These are phyloP conservation scores for Pogonognathellus flavescens DNA, from an alignment of 1,140 invertebrate genomes.

Conservation along the genomic window DNA sequence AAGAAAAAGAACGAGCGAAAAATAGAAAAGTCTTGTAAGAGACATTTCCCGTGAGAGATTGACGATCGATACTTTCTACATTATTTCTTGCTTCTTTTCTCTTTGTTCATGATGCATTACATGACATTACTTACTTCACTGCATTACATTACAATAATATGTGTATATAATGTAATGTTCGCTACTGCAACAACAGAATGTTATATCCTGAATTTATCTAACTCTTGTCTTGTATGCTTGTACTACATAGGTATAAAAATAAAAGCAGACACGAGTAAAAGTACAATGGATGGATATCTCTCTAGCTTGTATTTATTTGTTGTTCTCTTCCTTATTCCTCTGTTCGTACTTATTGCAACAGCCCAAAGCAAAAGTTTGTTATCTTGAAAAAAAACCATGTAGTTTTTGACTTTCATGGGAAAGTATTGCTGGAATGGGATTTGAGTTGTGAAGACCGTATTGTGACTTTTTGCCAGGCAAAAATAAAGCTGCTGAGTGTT, in stretches of 20 bases:
- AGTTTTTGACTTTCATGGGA: constrained; percentile 41
- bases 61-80: constrained; percentile 53
- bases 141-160: constrained; percentile 22
- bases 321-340: no score
- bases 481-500: not conserved
- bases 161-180: no score
- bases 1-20: constrained; percentile 40
- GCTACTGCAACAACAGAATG: no score
- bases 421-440: constrained; percentile 36
- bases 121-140: constrained; percentile 37
- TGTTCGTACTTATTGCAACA: no score
- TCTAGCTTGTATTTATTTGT: no score
- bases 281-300: no score
- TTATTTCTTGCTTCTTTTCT: constrained; percentile 34
- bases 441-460: not conserved
- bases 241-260: no score
- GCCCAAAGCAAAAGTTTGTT: not conserved
- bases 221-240: no score
- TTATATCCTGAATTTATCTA: no score
- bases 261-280: no score
- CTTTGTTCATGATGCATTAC: constrained; percentile 41
- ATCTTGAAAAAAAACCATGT: not conserved
- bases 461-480: not conserved
- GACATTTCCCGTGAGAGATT: constrained; percentile 56
- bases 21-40: constrained; percentile 41